Evolutionary conservation across 2,113 vertebrate species (phyloP).

Genomic region (Scartelaos histophorus): DNA sequence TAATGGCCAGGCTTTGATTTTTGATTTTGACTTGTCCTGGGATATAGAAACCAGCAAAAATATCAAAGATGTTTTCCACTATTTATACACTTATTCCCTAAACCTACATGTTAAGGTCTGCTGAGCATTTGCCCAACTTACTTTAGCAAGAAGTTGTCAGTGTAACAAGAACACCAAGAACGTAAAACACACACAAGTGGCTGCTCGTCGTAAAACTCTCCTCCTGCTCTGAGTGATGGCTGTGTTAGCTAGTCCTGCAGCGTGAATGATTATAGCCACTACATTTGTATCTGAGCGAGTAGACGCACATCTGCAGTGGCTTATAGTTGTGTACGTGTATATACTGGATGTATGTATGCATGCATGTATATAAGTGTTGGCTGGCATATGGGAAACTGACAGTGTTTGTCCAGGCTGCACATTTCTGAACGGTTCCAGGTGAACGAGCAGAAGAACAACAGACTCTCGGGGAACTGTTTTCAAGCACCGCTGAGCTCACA

Average conservation of each 20-base stretch:
- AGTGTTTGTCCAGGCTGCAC: conserved; percentile 20
- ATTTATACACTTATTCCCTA: not conserved
- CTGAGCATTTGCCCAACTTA: not conserved
- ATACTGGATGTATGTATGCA: not conserved
- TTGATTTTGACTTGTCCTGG: not conserved
- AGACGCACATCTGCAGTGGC: conserved; percentile 10
- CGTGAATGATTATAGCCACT: conserved; percentile 11
- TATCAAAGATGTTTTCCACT: not conserved
- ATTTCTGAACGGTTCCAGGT: conserved; percentile 67
- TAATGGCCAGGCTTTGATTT: too few species aligned
- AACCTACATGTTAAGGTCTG: not conserved
- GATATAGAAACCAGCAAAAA: not conserved
- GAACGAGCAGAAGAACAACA: conserved; percentile 64
- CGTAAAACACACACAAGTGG: conserved; percentile 2
- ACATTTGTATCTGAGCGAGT: conserved; percentile 6
- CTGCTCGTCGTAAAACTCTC: not conserved
- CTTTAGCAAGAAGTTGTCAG: not conserved
- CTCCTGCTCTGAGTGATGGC: conserved; percentile 9
- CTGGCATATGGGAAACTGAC: conserved; percentile 9
- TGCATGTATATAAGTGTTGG: conserved; percentile 5
- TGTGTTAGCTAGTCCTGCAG: conserved; percentile 11
- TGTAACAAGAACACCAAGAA: not conserved
- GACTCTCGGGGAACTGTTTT: conserved; percentile 68
- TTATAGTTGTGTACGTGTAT: not conserved
- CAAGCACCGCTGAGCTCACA: conserved; percentile 72